Conservation (phyloP, 2,888 invertebrate genomes). For the Abrostola triplasia region DNA sequence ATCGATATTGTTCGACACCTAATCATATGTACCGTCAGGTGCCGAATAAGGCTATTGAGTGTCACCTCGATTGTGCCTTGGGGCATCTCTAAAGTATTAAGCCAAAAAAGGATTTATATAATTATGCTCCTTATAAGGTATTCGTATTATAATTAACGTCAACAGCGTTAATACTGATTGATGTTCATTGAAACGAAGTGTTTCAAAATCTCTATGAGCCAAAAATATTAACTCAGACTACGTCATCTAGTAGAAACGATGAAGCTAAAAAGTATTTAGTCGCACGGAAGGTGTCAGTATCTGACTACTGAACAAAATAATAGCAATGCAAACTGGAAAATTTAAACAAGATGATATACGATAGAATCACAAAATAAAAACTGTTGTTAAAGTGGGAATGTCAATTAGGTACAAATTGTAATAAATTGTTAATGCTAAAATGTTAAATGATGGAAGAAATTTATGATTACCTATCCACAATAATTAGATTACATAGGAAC, state of each 20-base stretch:
- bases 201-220: background rate
- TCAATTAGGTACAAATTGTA: background rate
- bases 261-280: too few relatives aligned
- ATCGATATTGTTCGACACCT: conserved; percentile 58
- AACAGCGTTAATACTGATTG: too few relatives aligned
- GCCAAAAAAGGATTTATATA: too few relatives aligned
- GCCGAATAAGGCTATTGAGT: conserved; percentile 72
- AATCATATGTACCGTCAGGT: conserved; percentile 67
- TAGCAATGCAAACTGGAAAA: background rate
- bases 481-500: conserved; percentile 17
- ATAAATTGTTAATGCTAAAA: background rate
- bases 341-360: background rate
- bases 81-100: conserved; percentile 17
- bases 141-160: too few relatives aligned
- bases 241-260: too few relatives aligned
- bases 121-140: too few relatives aligned
- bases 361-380: conserved; percentile 11
- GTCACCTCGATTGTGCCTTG: conserved; percentile 48
- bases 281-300: too few relatives aligned
- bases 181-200: too few relatives aligned
- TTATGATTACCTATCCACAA: background rate
- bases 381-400: conserved; percentile 19
- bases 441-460: background rate
- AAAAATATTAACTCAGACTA: background rate
- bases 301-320: background rate